Conservation (phyloP, 2,113 vertebrate genomes). For the Erythrocercus mccallii region DNA sequence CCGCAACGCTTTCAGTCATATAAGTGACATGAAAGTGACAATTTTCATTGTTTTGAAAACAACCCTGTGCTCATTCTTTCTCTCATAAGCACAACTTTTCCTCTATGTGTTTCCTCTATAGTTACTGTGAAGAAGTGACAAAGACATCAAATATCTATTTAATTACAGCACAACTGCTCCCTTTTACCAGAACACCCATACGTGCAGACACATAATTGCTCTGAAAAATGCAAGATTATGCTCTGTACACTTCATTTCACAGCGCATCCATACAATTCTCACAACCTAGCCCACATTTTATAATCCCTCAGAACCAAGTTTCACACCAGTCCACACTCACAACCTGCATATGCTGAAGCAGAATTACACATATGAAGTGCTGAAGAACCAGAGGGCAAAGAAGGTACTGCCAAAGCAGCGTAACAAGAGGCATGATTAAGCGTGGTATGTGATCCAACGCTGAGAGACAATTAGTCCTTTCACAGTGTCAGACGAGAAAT, state of each 20-base stretch:
- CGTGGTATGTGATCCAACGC: background rate
- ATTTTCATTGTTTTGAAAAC: background rate
- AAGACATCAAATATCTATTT: background rate
- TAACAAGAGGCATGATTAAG: background rate
- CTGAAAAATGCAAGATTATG: background rate
- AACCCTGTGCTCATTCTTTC: background rate
- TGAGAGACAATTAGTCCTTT: background rate
- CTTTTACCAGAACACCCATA: background rate
- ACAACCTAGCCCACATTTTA: background rate
- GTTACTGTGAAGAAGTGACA: background rate
- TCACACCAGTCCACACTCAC: background rate
- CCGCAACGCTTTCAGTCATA: background rate
- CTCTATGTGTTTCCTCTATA: background rate
- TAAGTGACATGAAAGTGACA: background rate
- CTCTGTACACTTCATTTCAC: background rate
- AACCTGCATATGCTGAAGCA: background rate
- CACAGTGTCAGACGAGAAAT: background rate
- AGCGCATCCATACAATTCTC: accelerated
- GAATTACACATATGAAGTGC: accelerated
- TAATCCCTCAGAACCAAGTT: background rate
- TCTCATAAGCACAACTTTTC: background rate
- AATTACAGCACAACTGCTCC: background rate
- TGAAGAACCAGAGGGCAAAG: background rate
- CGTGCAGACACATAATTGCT: background rate
- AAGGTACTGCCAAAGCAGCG: background rate